A percentile compares a stretch with the other conserved stretches of the same genome.
phyloP scores from a whole-genome alignment of 2,113 vertebrate species.

The Meriones unguiculatus region DNA sequence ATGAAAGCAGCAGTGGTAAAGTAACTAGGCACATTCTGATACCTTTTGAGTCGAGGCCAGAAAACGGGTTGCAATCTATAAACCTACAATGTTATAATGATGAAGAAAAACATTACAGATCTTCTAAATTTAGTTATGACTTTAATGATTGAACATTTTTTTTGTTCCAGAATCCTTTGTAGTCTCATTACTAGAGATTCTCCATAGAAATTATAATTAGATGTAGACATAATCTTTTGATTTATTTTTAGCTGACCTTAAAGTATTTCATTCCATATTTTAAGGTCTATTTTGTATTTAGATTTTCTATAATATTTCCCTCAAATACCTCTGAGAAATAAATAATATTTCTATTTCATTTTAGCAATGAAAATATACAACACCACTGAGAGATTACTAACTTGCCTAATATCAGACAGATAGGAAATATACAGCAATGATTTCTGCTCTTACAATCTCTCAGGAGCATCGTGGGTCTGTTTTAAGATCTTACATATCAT shows the following conservation, averaged over 20 bases:
- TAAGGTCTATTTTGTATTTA: background rate
- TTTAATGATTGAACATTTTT: constrained; percentile 47
- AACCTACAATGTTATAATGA: background rate
- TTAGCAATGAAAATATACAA: constrained; percentile 47
- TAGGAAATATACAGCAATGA: background rate
- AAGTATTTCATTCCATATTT: constrained; percentile 22
- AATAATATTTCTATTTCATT: background rate
- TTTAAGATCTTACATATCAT: background rate
- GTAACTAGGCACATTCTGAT: background rate
- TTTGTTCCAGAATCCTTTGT: background rate
- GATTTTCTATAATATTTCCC: background rate
- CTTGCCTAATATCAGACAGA: background rate
- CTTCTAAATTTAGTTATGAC: background rate
- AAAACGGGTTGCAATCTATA: background rate
- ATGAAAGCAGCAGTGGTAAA: background rate
- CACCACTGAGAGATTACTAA: background rate
- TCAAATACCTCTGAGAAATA: background rate
- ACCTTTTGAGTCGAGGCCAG: background rate
- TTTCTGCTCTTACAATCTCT: background rate
- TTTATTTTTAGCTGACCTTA: constrained; percentile 29
- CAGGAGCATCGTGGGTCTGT: background rate
- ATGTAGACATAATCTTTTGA: background rate
- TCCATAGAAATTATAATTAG: constrained; percentile 10
- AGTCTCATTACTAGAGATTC: background rate
- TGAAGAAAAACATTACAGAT: background rate